A percentile compares a stretch with the other conserved stretches of the same genome.
Evolutionary conservation across 2,113 vertebrate genomes (phyloP).

Genomic region (Corythornis madagascariensis): DNA sequence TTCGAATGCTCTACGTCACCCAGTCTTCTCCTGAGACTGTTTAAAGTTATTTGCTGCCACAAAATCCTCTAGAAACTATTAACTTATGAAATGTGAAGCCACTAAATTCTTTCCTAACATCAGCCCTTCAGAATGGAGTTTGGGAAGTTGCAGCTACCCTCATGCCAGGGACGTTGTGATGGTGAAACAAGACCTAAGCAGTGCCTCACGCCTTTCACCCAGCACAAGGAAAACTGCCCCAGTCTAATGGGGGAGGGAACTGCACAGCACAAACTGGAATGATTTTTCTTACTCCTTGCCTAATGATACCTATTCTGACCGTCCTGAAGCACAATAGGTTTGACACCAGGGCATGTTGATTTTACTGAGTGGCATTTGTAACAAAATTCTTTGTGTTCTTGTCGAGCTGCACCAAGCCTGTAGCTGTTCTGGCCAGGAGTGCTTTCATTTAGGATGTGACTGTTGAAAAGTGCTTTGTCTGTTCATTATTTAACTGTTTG

Average conservation of each 20-base stretch:
- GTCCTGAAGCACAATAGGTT: neutral
- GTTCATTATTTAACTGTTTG: neutral
- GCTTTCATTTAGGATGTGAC: neutral
- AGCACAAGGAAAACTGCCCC: neutral
- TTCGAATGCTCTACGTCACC: constrained; percentile 13
- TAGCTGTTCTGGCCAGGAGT: neutral
- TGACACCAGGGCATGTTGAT: neutral
- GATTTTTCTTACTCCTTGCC: neutral
- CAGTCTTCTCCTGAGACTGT: constrained; percentile 59
- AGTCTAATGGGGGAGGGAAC: neutral
- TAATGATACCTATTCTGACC: neutral
- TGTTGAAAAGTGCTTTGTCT: neutral
- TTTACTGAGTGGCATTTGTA: neutral
- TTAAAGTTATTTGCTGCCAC: constrained; percentile 65
- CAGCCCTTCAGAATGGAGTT: constrained; percentile 68
- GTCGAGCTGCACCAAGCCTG: neutral
- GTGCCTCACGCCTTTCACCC: constrained; percentile 34
- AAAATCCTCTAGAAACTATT: constrained; percentile 74
- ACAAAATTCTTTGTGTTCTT: neutral
- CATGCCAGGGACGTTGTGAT: constrained; percentile 51
- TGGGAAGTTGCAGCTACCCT: constrained; percentile 57
- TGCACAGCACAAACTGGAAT: neutral
- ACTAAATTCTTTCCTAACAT: constrained; percentile 79
- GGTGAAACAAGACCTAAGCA: constrained; percentile 53
- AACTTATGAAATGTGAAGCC: constrained; percentile 70